These are phyloP conservation scores for Haliclystus octoradiatus DNA, from an alignment of 30 jellyfish, hydroid and myxozoan species.

Conservation along the genomic window DNA sequence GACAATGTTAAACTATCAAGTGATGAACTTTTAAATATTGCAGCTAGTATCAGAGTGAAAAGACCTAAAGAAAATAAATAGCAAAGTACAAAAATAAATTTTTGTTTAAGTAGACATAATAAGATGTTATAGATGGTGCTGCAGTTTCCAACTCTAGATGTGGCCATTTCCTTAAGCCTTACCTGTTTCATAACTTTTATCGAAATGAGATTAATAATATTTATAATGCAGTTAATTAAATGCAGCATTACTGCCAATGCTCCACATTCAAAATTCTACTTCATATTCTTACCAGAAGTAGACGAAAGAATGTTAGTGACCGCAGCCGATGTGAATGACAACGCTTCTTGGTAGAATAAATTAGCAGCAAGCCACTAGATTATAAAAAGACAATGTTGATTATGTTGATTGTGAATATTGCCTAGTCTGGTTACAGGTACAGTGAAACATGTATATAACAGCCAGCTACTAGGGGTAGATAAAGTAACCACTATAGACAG, in stretches of 20 bases:
- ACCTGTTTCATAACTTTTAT: neutral
- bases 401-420: neutral
- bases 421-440: too few species aligned
- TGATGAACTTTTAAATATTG: conserved; percentile 47
- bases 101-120: too few species aligned
- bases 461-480: too few species aligned
- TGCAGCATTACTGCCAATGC: too few species aligned
- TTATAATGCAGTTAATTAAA: neutral
- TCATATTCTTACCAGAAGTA: conserved; percentile 52
- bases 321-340: conserved; percentile 87
- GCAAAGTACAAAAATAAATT: neutral
- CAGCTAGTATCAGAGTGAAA: conserved; percentile 70
- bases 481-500: too few species aligned
- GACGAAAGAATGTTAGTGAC: conserved; percentile 85
- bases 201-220: neutral
- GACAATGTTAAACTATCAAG: conserved; percentile 60
- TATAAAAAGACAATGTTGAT: neutral
- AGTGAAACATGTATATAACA: too few species aligned
- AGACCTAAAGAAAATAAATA: conserved; percentile 23
- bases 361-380: conserved; percentile 76
- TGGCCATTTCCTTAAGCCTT: too few species aligned
- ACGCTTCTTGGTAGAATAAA: conserved; percentile 77
- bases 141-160: too few species aligned
- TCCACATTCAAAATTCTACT: too few species aligned
- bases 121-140: too few species aligned